Evolutionary conservation across 2,113 vertebrate genomes (phyloP).

Genomic region (Dipodomys spectabilis): DNA sequence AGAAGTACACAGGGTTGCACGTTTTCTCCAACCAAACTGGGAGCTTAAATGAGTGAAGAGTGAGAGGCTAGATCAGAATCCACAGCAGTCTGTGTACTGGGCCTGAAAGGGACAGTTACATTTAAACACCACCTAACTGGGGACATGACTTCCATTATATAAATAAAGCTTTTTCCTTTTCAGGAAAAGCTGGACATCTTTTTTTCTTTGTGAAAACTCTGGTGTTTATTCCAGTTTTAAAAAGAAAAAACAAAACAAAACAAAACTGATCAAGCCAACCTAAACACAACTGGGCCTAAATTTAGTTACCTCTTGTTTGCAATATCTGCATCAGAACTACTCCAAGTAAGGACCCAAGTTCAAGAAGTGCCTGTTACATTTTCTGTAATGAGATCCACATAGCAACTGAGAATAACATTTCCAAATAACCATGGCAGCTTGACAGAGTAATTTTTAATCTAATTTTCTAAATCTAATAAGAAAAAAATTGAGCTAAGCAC

Average conservation of each 20-base stretch:
- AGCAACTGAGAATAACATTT: conserved; percentile 39
- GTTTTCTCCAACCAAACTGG: neutral
- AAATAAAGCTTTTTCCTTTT: neutral
- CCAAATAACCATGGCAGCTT: neutral
- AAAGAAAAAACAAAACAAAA: neutral
- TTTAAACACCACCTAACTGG: neutral
- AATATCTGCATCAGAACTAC: neutral
- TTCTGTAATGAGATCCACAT: neutral
- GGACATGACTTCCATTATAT: neutral
- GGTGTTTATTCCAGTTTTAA: neutral
- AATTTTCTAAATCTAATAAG: conserved; percentile 47
- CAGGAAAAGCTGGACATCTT: conserved; percentile 34
- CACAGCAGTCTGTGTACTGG: too few relatives aligned
- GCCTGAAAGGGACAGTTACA: neutral
- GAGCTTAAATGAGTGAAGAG: neutral
- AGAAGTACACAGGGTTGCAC: neutral
- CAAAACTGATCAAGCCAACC: neutral
- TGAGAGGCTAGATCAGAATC: neutral
- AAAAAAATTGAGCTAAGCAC: neutral
- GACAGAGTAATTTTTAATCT: conserved; percentile 29
- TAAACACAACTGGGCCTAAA: neutral
- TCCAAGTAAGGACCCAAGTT: neutral
- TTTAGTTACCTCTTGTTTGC: neutral
- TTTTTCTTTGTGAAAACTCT: conserved; percentile 6
- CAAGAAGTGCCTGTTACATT: conserved; percentile 15